These are phyloP conservation scores for Platynereis dumerilii DNA, from an alignment of 2,888 invertebrate species.

Conservation along the genomic window DNA sequence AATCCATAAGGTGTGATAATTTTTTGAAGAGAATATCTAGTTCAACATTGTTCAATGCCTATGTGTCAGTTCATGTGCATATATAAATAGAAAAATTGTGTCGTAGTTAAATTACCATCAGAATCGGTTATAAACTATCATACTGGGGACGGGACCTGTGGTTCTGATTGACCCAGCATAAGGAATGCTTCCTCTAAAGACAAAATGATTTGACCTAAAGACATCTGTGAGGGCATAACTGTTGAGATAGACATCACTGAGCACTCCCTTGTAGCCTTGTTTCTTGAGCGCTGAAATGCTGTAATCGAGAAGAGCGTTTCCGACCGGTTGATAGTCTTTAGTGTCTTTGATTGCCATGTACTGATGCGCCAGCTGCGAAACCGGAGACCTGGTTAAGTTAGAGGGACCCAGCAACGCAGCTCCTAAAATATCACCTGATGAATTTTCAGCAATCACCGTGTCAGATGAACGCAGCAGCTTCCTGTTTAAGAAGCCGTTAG, in stretches of 20 bases:
- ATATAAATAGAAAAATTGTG: too few species aligned
- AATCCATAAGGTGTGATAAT: too few species aligned
- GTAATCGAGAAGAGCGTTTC: not conserved
- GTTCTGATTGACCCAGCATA: not conserved
- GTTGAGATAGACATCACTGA: not conserved
- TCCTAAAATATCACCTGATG: not conserved
- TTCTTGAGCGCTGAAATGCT: not conserved
- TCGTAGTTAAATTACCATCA: too few species aligned
- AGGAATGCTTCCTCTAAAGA: not conserved
- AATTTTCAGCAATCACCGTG: not conserved
- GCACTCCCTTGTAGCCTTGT: not conserved
- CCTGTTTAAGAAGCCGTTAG: not conserved
- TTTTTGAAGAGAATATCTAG: too few species aligned
- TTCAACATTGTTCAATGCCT: too few species aligned
- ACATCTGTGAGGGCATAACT: not conserved
- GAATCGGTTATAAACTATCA: not conserved
- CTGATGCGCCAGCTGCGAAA: not conserved
- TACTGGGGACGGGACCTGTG: not conserved
- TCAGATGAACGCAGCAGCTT: not conserved
- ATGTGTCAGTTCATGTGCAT: too few species aligned
- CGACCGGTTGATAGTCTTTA: not conserved
- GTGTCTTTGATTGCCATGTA: not conserved
- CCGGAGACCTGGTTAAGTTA: not conserved
- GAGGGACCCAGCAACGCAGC: not conserved
- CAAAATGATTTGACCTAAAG: not conserved